Conservation (phyloP, 1,140 invertebrate species). For the Dinoponera quadriceps region DNA sequence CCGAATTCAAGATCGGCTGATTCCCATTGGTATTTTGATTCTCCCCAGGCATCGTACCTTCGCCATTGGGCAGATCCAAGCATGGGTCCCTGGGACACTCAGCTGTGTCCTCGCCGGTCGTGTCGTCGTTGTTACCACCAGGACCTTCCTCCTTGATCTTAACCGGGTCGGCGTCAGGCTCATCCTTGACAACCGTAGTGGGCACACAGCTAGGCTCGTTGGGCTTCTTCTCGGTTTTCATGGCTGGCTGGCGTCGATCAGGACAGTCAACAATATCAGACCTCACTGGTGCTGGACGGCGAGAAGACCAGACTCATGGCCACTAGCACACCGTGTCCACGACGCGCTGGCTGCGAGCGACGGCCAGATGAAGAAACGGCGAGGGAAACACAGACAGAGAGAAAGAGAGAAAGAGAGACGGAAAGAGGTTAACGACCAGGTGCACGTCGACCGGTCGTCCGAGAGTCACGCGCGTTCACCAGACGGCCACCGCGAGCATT, state of each 20-base stretch:
- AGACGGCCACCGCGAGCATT: conserved; percentile 10
- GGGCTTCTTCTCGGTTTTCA: conserved; percentile 85
- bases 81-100: conserved; percentile 79
- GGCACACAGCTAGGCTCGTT: conserved; percentile 82
- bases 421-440: conserved; percentile 60
- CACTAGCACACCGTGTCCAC: conserved; percentile 55
- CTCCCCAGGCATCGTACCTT: conserved; percentile 75
- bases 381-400: neutral
- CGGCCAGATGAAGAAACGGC: neutral
- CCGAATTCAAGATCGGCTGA: conserved; percentile 77
- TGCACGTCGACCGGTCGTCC: conserved; percentile 46
- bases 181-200: conserved; percentile 81
- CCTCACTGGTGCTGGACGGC: conserved; percentile 36
- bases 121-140: conserved; percentile 78
- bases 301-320: conserved; percentile 68
- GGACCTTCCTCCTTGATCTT: conserved; percentile 83
- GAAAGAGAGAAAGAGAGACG: neutral
- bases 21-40: conserved; percentile 76
- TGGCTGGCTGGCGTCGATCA: conserved; percentile 69
- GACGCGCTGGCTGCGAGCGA: conserved; percentile 13
- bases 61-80: conserved; percentile 76
- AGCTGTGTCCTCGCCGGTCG: conserved; percentile 77
- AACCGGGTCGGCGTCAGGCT: conserved; percentile 80
- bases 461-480: conserved; percentile 18
- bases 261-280: conserved; percentile 69